A percentile compares a stretch with the other conserved stretches of the same genome.
Evolutionary conservation across 2,113 vertebrate species (phyloP).

Genomic region (Thryonomys swinderianus): DNA sequence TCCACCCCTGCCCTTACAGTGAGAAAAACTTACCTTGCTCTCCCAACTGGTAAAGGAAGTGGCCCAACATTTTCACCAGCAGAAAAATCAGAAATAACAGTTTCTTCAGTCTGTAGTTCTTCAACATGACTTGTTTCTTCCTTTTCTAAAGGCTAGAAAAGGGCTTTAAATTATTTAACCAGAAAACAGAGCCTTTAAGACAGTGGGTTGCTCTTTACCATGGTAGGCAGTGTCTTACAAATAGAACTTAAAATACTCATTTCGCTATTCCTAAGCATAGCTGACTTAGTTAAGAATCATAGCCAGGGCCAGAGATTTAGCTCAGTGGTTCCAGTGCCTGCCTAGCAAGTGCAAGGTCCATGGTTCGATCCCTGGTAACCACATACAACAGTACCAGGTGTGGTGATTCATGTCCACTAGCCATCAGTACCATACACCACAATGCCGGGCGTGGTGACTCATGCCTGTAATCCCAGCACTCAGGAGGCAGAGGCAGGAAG

Average conservation of each 20-base stretch:
- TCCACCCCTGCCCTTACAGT: background rate
- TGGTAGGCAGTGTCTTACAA: background rate
- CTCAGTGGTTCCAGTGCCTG: background rate
- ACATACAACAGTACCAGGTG: too few relatives aligned
- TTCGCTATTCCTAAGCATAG: background rate
- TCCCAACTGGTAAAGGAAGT: constrained; percentile 88
- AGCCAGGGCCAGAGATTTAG: background rate
- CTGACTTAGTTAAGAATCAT: background rate
- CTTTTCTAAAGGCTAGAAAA: constrained; percentile 77
- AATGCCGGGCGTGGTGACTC: background rate
- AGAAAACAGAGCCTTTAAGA: background rate
- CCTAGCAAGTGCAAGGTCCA: too few relatives aligned
- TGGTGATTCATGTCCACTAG: too few relatives aligned
- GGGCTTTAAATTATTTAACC: constrained; percentile 52
- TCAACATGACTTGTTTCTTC: constrained; percentile 77
- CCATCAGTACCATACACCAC: too few relatives aligned
- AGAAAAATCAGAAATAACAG: constrained; percentile 77
- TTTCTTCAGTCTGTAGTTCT: constrained; percentile 66
- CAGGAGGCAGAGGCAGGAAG: background rate
- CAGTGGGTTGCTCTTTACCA: background rate
- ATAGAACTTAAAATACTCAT: background rate
- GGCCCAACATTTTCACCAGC: constrained; percentile 77
- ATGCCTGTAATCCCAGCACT: background rate
- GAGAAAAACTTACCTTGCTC: constrained; percentile 91
- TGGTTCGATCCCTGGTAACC: too few relatives aligned